Evolutionary conservation across 2,888 invertebrate species (phyloP), one percentile per base, ranked within the genome.

Genomic region (Dysmachus trigonus): DNA sequence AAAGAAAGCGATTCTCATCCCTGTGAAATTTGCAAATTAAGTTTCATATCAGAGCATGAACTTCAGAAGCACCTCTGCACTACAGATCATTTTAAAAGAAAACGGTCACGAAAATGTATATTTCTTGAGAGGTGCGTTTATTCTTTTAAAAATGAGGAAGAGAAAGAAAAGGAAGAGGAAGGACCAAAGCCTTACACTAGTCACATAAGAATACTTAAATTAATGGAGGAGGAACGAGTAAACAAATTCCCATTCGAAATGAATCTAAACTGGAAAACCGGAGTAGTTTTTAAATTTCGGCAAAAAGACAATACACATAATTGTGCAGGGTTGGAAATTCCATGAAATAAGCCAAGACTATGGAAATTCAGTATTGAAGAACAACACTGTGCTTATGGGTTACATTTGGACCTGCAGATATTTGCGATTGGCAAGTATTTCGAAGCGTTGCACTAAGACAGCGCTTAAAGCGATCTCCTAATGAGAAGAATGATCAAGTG

Each of bases 121-220:
- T 81, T 81, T 31, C 51, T 81, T 33, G 62, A 81, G 4, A 30
- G 33, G 2, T 30, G 73, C 7, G 73, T 31, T 6, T 73, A 73
- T 33, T 33, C 73, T 2, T 33, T 73, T 51, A 79, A 47, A 79
- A 47, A 8, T 0, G 41, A 77, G 27, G 18, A 79, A 13, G 18
- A 79, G 7, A 6, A 30, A 62, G 35, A 22, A 33, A 22, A 41
- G 8, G 51, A 30, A 85, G 10, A 33, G n/a, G 18, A n/a, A 8
- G 2, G 10, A 5, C n/a, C 73, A 13, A 83, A 31, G 51, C 22
- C 38, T 18, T 85, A 74, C 10, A 72, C 13, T 30, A 74, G 72
- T n/a, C 15, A n/a, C 22, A 72, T 72, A 41, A 83, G 72, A 83
- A 83, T 83, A n/a, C 27, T 83, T 13, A 83, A 72, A 72, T 72